A percentile compares a stretch with the other conserved stretches of the same genome.
phyloP scores from a whole-genome alignment of 2,113 vertebrate genomes.

The Scopus umbretta region DNA sequence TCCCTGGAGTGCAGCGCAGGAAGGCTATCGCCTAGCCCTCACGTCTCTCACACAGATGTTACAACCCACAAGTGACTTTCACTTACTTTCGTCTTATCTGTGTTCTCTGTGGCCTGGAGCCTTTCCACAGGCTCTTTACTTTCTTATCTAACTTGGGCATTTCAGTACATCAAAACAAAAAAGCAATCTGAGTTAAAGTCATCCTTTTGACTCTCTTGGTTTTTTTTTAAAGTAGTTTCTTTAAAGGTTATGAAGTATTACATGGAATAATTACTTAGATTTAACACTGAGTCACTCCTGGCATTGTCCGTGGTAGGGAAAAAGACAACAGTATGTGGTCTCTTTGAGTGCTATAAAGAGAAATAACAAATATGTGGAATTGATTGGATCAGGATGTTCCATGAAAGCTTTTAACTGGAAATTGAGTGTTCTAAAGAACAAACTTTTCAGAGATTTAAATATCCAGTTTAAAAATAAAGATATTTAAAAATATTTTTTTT shows the following conservation, averaged over 20 bases:
- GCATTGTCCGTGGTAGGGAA: neutral
- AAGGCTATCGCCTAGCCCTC: fast-evolving
- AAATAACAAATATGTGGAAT: constrained; percentile 29
- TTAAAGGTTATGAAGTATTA: neutral
- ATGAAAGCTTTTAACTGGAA: neutral
- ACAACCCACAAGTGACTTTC: neutral
- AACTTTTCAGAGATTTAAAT: neutral
- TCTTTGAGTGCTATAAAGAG: neutral
- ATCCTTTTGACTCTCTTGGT: neutral
- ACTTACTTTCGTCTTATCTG: constrained; percentile 18
- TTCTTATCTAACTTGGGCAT: constrained; percentile 9
- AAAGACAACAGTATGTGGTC: neutral
- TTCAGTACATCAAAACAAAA: constrained; percentile 21
- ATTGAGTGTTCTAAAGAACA: neutral
- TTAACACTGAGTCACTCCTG: neutral
- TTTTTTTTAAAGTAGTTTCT: neutral
- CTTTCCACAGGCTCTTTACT: neutral
- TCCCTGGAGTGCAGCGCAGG: neutral
- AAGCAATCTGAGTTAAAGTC: neutral
- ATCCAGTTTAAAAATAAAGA: neutral
- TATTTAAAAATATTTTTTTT: neutral
- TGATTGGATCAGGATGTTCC: constrained; percentile 29
- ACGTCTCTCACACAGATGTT: neutral
- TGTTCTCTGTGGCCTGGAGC: neutral
- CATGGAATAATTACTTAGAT: neutral